Percentiles rank a stretch among this genome's conserved stretches.
These are phyloP conservation scores for Diplazon laetatorius DNA, from an alignment of 2,888 invertebrate species.

Conservation along the genomic window DNA sequence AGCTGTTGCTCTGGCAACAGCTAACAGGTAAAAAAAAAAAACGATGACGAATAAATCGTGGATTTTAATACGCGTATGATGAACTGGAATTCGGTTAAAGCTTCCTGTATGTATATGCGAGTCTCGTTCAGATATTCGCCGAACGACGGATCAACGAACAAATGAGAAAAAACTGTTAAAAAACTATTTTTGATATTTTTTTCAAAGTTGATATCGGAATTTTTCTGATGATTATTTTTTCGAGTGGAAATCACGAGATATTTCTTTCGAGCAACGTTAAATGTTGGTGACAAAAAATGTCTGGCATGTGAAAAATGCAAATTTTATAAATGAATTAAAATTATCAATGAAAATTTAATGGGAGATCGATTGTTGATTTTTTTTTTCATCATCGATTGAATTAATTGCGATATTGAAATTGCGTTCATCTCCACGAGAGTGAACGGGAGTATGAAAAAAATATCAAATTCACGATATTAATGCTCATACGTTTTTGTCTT, in stretches of 20 bases:
- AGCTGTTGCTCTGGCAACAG: conserved; percentile 37
- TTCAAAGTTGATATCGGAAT: neutral
- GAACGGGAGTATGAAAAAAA: too few species aligned
- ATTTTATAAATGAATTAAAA: too few species aligned
- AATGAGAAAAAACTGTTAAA: neutral
- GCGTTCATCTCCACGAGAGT: too few species aligned
- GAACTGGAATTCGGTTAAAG: conserved; percentile 13
- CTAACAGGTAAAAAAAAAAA: conserved; percentile 37
- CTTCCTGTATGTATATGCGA: neutral
- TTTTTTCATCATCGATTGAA: too few species aligned
- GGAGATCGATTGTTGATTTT: too few species aligned
- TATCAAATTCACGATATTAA: too few species aligned
- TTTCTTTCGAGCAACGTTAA: too few species aligned
- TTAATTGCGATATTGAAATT: too few species aligned
- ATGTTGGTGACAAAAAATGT: too few species aligned
- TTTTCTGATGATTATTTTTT: neutral
- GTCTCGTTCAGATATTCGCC: conserved; percentile 17
- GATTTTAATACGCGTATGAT: conserved; percentile 32
- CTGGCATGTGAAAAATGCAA: too few species aligned
- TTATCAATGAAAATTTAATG: too few species aligned
- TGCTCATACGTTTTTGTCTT: too few species aligned
- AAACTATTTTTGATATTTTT: neutral
- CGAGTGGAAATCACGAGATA: neutral
- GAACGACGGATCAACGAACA: conserved; percentile 11
- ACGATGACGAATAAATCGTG: conserved; percentile 24